phyloP scores from a whole-genome alignment of 2,888 invertebrate genomes.

The Mechanitis messenoides region DNA sequence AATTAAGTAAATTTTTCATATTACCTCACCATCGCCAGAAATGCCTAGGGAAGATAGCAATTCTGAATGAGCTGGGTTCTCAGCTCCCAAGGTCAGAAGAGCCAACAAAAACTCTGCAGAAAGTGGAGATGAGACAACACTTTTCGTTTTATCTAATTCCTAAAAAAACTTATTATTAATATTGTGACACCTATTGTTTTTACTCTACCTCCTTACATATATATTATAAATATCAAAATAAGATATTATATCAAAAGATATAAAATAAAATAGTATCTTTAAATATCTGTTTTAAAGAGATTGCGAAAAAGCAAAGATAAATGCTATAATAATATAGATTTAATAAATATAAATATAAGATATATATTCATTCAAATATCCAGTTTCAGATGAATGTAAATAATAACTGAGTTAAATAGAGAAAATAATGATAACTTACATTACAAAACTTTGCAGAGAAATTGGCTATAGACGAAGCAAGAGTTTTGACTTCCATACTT shows the following conservation, averaged over 20 bases:
- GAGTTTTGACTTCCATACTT: constrained; percentile 55
- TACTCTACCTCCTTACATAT: too few species aligned
- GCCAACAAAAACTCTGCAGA: constrained; percentile 69
- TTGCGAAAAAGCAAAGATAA: too few species aligned
- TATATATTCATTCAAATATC: background rate
- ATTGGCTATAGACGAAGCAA: constrained; percentile 55
- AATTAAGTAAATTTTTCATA: constrained; percentile 29
- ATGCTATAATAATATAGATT: too few species aligned
- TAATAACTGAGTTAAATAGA: background rate
- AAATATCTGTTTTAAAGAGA: too few species aligned
- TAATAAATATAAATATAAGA: too few species aligned
- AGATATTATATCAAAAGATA: background rate
- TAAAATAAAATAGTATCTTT: too few species aligned
- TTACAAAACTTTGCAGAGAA: constrained; percentile 71
- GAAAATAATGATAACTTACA: constrained; percentile 50
- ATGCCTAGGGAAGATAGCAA: constrained; percentile 53
- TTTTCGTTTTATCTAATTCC: constrained; percentile 59
- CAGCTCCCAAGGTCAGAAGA: constrained; percentile 59
- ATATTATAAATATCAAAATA: background rate
- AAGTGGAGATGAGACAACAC: constrained; percentile 69
- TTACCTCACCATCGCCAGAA: constrained; percentile 54
- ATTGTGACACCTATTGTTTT: too few species aligned
- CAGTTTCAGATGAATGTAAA: constrained; percentile 4
- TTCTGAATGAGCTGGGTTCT: constrained; percentile 54
- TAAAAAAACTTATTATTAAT: constrained; percentile 32